A percentile compares a stretch with the other conserved stretches of the same genome.
These are phyloP conservation scores for Ariopsis seemanni DNA, from an alignment of 2,113 vertebrate species.

Conservation along the genomic window DNA sequence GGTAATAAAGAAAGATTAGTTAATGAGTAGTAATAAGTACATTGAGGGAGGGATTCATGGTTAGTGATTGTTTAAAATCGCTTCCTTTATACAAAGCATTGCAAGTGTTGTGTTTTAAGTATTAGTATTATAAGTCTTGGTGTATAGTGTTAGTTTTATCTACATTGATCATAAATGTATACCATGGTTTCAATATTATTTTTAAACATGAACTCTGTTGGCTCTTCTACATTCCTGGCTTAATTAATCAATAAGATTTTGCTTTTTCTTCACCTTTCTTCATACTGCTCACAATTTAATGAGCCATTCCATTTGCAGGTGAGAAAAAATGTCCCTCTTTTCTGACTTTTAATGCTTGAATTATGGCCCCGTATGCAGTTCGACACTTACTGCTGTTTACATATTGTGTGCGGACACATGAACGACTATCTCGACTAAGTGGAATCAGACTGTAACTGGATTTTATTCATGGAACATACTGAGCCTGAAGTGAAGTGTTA, in stretches of 20 bases:
- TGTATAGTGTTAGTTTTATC: background rate
- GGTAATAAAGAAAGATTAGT: background rate
- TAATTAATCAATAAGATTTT: background rate
- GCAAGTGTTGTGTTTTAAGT: background rate
- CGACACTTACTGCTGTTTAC: background rate
- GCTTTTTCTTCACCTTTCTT: background rate
- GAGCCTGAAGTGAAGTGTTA: background rate
- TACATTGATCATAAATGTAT: background rate
- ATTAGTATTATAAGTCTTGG: no score
- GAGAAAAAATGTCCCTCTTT: background rate
- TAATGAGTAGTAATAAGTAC: background rate
- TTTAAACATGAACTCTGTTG: background rate
- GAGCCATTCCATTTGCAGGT: background rate
- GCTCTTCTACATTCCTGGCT: background rate
- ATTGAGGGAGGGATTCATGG: background rate
- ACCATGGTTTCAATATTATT: background rate
- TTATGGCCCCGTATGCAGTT: background rate
- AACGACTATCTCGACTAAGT: background rate
- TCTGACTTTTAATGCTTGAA: background rate
- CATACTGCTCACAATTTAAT: background rate
- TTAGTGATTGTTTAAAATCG: background rate
- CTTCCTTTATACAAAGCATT: background rate
- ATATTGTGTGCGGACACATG: background rate
- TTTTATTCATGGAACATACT: background rate
- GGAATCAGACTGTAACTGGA: background rate